phyloP scores from a whole-genome alignment of 2,888 invertebrate species.

The Leptinotarsa tumamoca region DNA sequence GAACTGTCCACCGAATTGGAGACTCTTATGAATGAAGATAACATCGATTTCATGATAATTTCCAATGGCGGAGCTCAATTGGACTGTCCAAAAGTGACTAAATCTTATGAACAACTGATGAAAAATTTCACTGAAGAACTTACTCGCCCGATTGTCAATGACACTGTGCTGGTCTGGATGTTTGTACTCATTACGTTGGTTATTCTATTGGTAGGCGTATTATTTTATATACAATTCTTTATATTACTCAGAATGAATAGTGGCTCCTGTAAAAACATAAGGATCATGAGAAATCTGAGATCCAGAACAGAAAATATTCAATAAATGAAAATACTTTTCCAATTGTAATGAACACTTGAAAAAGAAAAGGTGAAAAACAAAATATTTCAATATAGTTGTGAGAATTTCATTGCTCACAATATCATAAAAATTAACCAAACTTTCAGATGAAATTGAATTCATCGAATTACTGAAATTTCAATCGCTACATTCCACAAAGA shows the following conservation, averaged over 20 bases:
- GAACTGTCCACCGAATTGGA: slow-evolving; percentile 57
- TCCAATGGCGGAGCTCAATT: background rate
- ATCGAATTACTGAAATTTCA: too few relatives aligned
- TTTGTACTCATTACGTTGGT: slow-evolving; percentile 50
- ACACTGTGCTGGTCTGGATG: slow-evolving; percentile 43
- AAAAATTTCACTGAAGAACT: slow-evolving; percentile 23
- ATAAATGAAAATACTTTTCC: too few relatives aligned
- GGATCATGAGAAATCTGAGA: slow-evolving; percentile 26
- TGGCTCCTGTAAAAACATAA: slow-evolving; percentile 14
- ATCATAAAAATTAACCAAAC: too few relatives aligned
- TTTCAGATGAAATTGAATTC: too few relatives aligned
- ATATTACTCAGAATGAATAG: slow-evolving; percentile 39
- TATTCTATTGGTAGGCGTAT: slow-evolving; percentile 50
- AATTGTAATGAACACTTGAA: too few relatives aligned
- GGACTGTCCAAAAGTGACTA: slow-evolving; percentile 31
- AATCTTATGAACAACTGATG: slow-evolving; percentile 25
- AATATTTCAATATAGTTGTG: too few relatives aligned
- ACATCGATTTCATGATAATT: slow-evolving; percentile 45
- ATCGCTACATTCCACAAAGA: too few relatives aligned
- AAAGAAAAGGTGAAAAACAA: too few relatives aligned
- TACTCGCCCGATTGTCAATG: slow-evolving; percentile 24
- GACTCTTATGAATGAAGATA: slow-evolving; percentile 53
- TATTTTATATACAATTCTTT: slow-evolving; percentile 57
- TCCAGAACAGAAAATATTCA: slow-evolving; percentile 2
- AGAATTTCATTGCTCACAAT: too few relatives aligned